Evolutionary conservation across 1,140 invertebrate species (phyloP).

Genomic region (Rhyacophila brunnea): DNA sequence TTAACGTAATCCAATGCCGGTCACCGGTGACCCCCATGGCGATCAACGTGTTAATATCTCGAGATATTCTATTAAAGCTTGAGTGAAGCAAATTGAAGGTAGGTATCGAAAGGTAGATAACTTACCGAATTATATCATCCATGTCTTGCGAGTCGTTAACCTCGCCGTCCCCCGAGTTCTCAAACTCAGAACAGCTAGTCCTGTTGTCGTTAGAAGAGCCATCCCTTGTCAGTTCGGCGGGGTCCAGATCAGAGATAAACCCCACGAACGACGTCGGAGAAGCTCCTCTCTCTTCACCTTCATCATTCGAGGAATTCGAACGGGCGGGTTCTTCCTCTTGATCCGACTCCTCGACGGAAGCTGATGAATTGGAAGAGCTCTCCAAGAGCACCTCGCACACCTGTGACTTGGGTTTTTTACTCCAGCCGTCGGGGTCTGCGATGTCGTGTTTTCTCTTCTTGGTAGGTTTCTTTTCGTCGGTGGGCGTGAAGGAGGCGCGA

Average conservation of each 20-base stretch:
- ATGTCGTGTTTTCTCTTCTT: conserved; percentile 51
- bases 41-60: too few species aligned
- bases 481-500: not conserved
- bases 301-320: conserved; percentile 50
- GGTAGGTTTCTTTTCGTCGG: conserved; percentile 41
- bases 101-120: too few species aligned
- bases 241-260: conserved; percentile 61
- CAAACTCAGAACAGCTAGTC: conserved; percentile 59
- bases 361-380: conserved; percentile 66
- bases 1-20: too few species aligned
- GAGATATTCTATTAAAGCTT: not conserved
- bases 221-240: conserved; percentile 55
- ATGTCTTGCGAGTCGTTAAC: conserved; percentile 53
- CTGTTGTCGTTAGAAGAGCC: conserved; percentile 47
- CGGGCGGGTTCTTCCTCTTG: conserved; percentile 50
- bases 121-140: conserved; percentile 60
- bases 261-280: conserved; percentile 60
- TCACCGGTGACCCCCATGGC: too few species aligned
- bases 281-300: conserved; percentile 48
- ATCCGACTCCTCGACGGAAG: conserved; percentile 59
- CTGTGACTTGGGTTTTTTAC: conserved; percentile 46
- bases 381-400: conserved; percentile 50
- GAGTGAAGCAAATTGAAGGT: not conserved
- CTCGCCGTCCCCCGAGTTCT: conserved; percentile 57
- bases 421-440: conserved; percentile 40